Evolutionary conservation across 2,888 invertebrate genomes (phyloP), one percentile per base, ranked within the genome.

Genomic region (Calliphora vomitoria): DNA sequence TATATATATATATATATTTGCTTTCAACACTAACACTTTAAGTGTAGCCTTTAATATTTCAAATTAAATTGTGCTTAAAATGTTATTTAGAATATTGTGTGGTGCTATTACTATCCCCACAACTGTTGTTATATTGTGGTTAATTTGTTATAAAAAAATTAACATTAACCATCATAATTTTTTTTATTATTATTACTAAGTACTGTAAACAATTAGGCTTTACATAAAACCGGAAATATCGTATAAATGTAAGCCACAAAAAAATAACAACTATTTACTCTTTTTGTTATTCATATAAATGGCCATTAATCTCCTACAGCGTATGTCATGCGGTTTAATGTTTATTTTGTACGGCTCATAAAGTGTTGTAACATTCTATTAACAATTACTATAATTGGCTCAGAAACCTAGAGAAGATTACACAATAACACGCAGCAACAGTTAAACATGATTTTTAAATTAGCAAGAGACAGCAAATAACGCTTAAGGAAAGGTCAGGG

Each of bases 401-500:
- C 15, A 69, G 10, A 60, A 60, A 15, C 15, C 15, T 18, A 35
- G 13, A 60, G 15, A 35, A 71, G 53, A 69, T 75, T 62, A 50
- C 13, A 50, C 50, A 50, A 58, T 18, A 50, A 18, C 75, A 75
- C 58, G 62, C 47, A 71, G 62, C 75, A 64, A 50, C 62, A 62
- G 75, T 75, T 62, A 13, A 35, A 44, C 13, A 13, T 50, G 47
- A 60, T 35, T 62, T 50, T 18, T 25, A 44, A 66, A 44, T 66
- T 66, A 44, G 13, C 44, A 41, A 15, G 15, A 68, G 44, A 25
- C 15, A 53, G 31, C 13, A 3, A 35, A 31, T 11, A 35, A 60
- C 15, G 8, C 6, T 25, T 35, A 60, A 8, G 31, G 8, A 60
- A 60, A 60, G n/a, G n/a, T 50, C 50, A 50, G 15, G 50, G n/a